phyloP scores from a whole-genome alignment of 1,140 invertebrate genomes.

The Drosophila nebulosa region DNA sequence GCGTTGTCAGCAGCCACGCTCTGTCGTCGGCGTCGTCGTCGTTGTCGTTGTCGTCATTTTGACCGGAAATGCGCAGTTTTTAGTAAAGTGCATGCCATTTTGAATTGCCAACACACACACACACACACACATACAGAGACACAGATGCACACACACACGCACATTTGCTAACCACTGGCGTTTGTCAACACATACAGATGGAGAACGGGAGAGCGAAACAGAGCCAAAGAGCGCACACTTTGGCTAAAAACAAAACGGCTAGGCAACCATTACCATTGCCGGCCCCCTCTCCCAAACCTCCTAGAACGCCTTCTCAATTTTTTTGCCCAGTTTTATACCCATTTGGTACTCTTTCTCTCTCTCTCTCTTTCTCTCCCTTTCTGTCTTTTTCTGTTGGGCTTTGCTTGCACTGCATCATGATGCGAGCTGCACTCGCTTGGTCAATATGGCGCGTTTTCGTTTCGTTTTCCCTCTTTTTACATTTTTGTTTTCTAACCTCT shows the following conservation, averaged over 20 bases:
- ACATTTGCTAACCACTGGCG: conserved; percentile 59
- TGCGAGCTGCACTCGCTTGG: conserved; percentile 69
- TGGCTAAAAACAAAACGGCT: conserved; percentile 70
- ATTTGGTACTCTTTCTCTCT: conserved; percentile 32
- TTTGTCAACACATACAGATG: conserved; percentile 60
- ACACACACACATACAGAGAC: conserved; percentile 19
- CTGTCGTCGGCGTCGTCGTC: conserved; percentile 32
- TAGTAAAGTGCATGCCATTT: conserved; percentile 78
- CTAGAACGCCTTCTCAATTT: not conserved
- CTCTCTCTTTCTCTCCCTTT: too few species aligned
- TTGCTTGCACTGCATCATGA: conserved; percentile 47
- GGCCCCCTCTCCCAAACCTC: not conserved
- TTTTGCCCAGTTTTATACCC: conserved; percentile 3
- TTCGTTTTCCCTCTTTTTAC: conserved; percentile 25
- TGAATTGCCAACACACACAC: conserved; percentile 68
- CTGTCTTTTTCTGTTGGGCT: too few species aligned
- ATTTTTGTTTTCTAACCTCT: not conserved
- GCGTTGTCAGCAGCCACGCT: conserved; percentile 57
- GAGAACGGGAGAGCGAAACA: not conserved
- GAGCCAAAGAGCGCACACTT: conserved; percentile 50
- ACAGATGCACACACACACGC: conserved; percentile 25
- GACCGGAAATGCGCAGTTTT: conserved; percentile 77
- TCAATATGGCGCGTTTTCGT: conserved; percentile 68
- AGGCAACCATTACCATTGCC: conserved; percentile 28
- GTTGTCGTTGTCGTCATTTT: conserved; percentile 71